Base-by-base conservation (phyloP, 2,113 vertebrate genomes). In the Sander vitreus region DNA sequence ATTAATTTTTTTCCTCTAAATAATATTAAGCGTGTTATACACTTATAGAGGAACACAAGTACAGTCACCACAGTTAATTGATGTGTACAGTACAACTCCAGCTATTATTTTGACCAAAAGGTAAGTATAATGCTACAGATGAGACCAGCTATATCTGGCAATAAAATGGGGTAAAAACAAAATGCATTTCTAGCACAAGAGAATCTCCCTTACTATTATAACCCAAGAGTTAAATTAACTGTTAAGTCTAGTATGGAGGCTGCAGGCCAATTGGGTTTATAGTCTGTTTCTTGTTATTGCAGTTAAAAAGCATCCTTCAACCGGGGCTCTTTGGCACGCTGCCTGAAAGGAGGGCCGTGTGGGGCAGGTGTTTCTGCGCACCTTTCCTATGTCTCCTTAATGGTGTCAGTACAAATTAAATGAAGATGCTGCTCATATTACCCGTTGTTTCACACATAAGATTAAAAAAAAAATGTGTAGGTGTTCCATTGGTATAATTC, bases 261-360 rank as follows among this genome's bases (percentile, higher is more conserved):
- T 73, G 67, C 81, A 77, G 69, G 68, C 76, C 77, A 70, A 65
- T 73, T 78, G 84, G 85, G 53, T 83, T 88, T 82, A 85, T 85
- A 84, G 94, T 95, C 95, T 96, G 95, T 95, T 95, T 96, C 94
- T 96, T 96, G 93, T 96, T 95, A 95, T 95, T 92, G 86, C 88
- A 92, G 88, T 94, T 84, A 60, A 69, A 92, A 91, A 85, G 77
- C 85, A 91, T 90, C 91, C 89, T 91, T 89, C 86, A 81, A 66
- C 82, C 73, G 88, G 93, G 93, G 92, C 93, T 93, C 93, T 91
- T 73, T 91, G 91, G 91, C 91, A 91, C 77, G 80, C 94, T 91
- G 91, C 91, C 90, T 90, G 86, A 91, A 85, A 76, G 84, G 81
- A 90, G 85, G 82, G 73, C 71, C 80, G 79, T 73, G 73, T 65